Evolutionary conservation across 2,888 invertebrate genomes (phyloP), one percentile per base, ranked within the genome.

Genomic region (Oxytorus armatus): DNA sequence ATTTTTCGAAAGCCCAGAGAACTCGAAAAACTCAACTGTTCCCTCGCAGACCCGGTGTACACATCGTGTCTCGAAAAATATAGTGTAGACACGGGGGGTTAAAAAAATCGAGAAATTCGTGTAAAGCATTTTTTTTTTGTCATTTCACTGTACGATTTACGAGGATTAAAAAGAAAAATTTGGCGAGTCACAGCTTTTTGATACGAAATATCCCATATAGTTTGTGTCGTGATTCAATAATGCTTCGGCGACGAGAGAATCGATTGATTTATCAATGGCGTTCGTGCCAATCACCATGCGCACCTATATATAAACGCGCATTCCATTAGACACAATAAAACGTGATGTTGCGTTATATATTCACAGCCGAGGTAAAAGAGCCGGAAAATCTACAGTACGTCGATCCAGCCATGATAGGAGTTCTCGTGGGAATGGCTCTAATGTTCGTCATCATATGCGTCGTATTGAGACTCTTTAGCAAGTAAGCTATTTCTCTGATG

Each of bases 391-490:
- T 94, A 74, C 94, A 93, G 82, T 96, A 96, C 86, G 92, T 97
- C 83, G 97, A 97, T 92, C 97, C 97, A 53, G 96, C 97, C 61
- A 97, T 97, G 97, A 97, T 97, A 91, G 96, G 96, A 69, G 96
- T 97, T 68, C 94, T 98, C 85, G 96, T 97, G 82, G 97, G 96
- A 74, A 97, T 98, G 96, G 97, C 96, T 83, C 94, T 98, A 85
- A 98, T 98, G 98, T 98, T 98, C 92, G 94, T 98, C 92, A 97
- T 97, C 92, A 97, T 98, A 89, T 98, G 98, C 92, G 96, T 98
- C 86, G 98, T 98, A 61, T 94, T 98, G 81, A 95, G 97, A 89
- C 94, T 98, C 86, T 98, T 98, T 93, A 97, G 97, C 96, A 97
- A 96, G 98, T 97, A 93, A 94, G 94, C 93, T 65, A 8, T 16